A percentile compares a stretch with the other conserved stretches of the same genome.
phyloP scores from a whole-genome alignment of 1,140 invertebrate species.

The Antheraea mylitta region DNA sequence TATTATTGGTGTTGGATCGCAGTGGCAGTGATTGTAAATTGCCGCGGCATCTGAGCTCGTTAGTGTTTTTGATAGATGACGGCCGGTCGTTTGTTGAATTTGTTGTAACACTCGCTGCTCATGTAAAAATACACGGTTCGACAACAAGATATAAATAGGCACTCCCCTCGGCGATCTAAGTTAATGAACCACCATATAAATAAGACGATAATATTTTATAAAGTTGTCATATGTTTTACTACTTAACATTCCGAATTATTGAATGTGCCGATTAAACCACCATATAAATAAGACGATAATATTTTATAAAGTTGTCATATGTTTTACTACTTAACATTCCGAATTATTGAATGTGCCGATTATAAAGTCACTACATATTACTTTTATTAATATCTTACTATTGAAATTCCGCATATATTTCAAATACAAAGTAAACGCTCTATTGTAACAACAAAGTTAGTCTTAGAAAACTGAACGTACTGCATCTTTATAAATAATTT shows the following conservation, averaged over 20 bases:
- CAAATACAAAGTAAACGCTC: constrained; percentile 16
- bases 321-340: constrained; percentile 24
- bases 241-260: constrained; percentile 20
- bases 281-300: constrained; percentile 68
- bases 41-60: constrained; percentile 69
- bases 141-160: constrained; percentile 69
- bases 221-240: constrained; percentile 29
- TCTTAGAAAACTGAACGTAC: constrained; percentile 18
- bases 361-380: constrained; percentile 1
- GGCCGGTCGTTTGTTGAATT: constrained; percentile 70
- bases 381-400: neutral
- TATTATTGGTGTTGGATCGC: constrained; percentile 58
- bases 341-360: constrained; percentile 20
- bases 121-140: constrained; percentile 71
- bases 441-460: constrained; percentile 4
- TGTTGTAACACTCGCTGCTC: constrained; percentile 63
- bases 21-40: constrained; percentile 59
- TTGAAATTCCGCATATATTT: neutral
- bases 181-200: constrained; percentile 75
- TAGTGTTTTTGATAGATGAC: constrained; percentile 78
- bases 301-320: constrained; percentile 39
- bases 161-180: constrained; percentile 70
- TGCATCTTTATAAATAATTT: constrained; percentile 29
- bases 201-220: constrained; percentile 55
- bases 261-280: constrained; percentile 30